Evolutionary conservation across 2,797 vertebrate species (phyloP), one percentile per base, ranked within the genome.

Genomic region (Chelmon rostratus): DNA sequence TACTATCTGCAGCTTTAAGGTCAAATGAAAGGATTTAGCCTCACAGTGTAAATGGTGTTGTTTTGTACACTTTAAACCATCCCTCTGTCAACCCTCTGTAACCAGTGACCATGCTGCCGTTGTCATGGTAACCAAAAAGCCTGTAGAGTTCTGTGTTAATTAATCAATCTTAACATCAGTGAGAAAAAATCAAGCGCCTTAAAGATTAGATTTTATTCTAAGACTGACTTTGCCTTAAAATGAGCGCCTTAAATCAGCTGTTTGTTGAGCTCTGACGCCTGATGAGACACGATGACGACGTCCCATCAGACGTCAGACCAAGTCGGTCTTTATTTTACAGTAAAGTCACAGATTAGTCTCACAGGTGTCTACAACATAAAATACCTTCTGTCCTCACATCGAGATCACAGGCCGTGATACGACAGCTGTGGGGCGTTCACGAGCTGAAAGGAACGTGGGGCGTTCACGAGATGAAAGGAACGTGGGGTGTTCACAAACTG

Each of bases 151-250:
- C 25, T 52, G 37, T 33, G 23, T 33, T 42, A 12, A 28, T 21
- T 13, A 40, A 49, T 31, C 12, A 10, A 16, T 46, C 5, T 50
- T 13, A 15, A 67, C 23, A 16, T 52, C 25, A 35, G 44, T 37
- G 59, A 42, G 47, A 4, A 19, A 10, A 65, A 58, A 28, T 3
- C n/a, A 54, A 78, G 44, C 54, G 47, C 69, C 69, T 67, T 79
- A 67, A 64, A 49, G 38, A 44, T 66, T 3, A 18, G 10, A 58
- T 28, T 44, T n/a, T 10, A 49, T 68, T 12, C 5, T 49, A 0
- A 38, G 54, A 31, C 47, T 13, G 5, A 75, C 59, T 35, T 64
- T 58, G 79, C 79, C 79, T 81, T 70, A 81, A 65, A 46, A 33
- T 9, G 6, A 44, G 28, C 49, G 58, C 56, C 78, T 79, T 79